Percentiles rank a stretch among this genome's conserved stretches.
These are phyloP conservation scores for Cyaniris semiargus DNA, from an alignment of 2,888 invertebrate species.

Conservation along the genomic window DNA sequence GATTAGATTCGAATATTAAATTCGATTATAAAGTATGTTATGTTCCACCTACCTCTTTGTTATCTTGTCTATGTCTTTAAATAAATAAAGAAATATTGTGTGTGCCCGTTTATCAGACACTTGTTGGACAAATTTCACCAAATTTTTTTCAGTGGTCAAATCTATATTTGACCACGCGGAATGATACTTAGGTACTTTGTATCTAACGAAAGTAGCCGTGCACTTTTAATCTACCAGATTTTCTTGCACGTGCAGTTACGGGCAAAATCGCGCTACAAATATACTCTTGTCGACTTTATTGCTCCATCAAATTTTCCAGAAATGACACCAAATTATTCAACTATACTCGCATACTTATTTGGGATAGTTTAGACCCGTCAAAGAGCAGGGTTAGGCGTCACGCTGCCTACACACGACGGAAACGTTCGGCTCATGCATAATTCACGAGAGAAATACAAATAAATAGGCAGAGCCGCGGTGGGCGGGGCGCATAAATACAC, in stretches of 20 bases:
- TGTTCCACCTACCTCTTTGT: not conserved
- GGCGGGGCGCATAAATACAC: conserved; percentile 80
- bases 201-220: no score
- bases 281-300: not conserved
- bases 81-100: no score
- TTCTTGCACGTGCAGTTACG: not conserved
- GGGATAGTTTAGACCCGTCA: conserved; percentile 19
- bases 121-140: no score
- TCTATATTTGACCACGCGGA: no score
- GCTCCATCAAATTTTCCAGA: not conserved
- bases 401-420: conserved; percentile 80
- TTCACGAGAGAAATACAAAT: conserved; percentile 79
- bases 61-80: not conserved
- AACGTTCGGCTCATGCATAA: conserved; percentile 77
- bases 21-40: conserved; percentile 41
- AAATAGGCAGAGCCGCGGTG: conserved; percentile 77
- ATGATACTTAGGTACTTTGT: no score
- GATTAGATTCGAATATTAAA: conserved; percentile 63
- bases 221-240: no score
- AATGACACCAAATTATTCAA: conserved; percentile 40
- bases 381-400: conserved; percentile 59
- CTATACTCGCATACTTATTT: conserved; percentile 54
- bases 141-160: no score
- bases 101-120: no score
- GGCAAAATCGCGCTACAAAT: not conserved